Evolutionary conservation across 1,140 invertebrate genomes (phyloP).

Genomic region (Musca vetustissima): DNA sequence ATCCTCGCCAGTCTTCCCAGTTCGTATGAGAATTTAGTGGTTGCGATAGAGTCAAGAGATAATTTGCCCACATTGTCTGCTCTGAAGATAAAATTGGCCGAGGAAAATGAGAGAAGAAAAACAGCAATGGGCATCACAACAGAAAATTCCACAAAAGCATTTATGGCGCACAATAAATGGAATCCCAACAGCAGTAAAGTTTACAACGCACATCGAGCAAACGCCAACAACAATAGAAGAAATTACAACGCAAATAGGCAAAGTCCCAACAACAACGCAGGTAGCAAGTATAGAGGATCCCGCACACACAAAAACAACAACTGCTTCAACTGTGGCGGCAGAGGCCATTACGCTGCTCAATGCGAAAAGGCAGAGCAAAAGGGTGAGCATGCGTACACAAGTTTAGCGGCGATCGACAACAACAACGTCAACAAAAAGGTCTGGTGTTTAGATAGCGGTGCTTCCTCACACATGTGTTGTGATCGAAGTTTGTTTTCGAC

Average conservation of each 20-base stretch:
- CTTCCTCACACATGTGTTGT: conserved; percentile 11
- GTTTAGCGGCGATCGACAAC: background rate
- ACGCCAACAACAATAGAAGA: too few relatives aligned
- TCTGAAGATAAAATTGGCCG: conserved; percentile 8
- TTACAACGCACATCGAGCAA: too few relatives aligned
- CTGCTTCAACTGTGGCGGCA: conserved; percentile 6
- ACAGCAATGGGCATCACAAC: too few relatives aligned
- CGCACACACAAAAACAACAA: background rate
- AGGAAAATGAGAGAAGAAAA: too few relatives aligned
- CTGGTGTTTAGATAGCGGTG: conserved; percentile 18
- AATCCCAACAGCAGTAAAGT: too few relatives aligned
- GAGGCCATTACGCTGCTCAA: conserved; percentile 5
- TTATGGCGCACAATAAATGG: too few relatives aligned
- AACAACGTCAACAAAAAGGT: background rate
- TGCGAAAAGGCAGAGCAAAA: background rate
- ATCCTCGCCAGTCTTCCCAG: conserved; percentile 17
- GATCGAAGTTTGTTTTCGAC: background rate
- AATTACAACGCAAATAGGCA: too few relatives aligned
- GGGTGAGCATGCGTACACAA: background rate
- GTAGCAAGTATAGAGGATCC: background rate
- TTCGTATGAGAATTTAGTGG: conserved; percentile 20
- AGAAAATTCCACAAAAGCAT: too few relatives aligned
- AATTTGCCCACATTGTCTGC: background rate
- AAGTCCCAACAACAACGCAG: background rate
- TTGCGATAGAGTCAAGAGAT: conserved; percentile 20